Conservation (phyloP, 2,797 vertebrate species). For the Centroberyx gerrardi region DNA sequence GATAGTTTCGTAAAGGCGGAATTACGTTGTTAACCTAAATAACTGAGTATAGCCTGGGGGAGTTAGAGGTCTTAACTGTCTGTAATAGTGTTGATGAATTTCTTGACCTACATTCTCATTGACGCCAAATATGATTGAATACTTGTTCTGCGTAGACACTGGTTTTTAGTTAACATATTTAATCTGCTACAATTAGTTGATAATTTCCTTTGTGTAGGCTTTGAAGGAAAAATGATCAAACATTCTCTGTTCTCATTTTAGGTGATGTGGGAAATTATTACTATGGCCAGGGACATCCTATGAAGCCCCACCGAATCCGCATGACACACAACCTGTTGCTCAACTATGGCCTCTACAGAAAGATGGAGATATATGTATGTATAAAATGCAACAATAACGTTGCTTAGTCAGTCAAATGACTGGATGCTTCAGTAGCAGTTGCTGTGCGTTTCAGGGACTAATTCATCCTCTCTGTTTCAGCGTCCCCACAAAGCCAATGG, state of each 20-base stretch:
- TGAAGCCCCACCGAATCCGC: slow-evolving; percentile 97
- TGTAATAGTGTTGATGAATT: neutral
- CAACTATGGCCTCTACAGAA: slow-evolving; percentile 98
- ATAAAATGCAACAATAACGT: neutral
- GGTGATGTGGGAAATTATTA: slow-evolving; percentile 98
- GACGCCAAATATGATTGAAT: neutral
- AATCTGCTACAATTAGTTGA: neutral
- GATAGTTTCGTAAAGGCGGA: neutral
- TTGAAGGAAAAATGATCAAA: neutral
- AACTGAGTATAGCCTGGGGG: neutral
- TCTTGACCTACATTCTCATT: neutral
- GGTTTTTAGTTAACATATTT: neutral
- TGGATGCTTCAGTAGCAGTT: neutral
- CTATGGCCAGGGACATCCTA: slow-evolving; percentile 96
- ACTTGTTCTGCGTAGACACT: neutral
- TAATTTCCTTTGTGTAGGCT: neutral
- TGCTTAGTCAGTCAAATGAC: neutral
- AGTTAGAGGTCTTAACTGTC: neutral
- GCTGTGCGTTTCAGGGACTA: neutral
- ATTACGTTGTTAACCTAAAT: neutral
- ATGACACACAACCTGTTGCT: slow-evolving; percentile 98
- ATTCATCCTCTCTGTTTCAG: slow-evolving; percentile 76
- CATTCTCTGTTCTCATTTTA: slow-evolving; percentile 60
- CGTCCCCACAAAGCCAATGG: slow-evolving; percentile 97
- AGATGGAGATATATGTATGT: slow-evolving; percentile 99